Base-by-base conservation (phyloP, 1,140 invertebrate genomes). In the Agraylea sexmaculata region DNA sequence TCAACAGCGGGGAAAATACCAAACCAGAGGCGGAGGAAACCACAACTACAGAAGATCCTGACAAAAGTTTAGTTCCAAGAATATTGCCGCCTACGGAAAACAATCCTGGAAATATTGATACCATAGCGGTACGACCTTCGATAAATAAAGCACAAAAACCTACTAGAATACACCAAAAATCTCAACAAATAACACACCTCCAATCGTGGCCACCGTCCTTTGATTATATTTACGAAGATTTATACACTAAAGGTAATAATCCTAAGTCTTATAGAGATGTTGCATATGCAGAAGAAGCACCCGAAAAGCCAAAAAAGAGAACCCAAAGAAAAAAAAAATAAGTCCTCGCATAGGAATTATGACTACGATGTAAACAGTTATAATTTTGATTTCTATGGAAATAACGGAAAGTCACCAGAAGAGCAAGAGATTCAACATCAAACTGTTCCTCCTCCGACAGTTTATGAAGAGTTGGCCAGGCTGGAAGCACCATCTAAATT, bases 61-160 rank as follows among this genome's bases (percentile, higher is more conserved):
- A 54, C 13, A 50, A 55, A 29, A 49, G 52, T 3, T 47, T 68
- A 12, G 54, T 55, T 25, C 63, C 65, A 1, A 56, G 60, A 5
- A 58, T 68, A 6, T 43, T 66, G 7, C 64, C 64, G 0, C 64
- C 63, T 0, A 66, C 63, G 1, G 63, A 68, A 42, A 59, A 68
- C 21, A 62, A 68, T 38, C 64, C 64, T 0, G 58, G 57, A 11
- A 57, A 64, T 46, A 68, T 68, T 5, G 64, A 68, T 34, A 68
- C 65, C 2, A 55, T 68, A 1, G 65, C 65, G 6, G 65, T 68
- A 11, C 46, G 62, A 20, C 65, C 65, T 0, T 63, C 65, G 0
- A 66, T 68, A 35, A 63, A 64, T 37, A 59, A 54, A 50, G 62
- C 61, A 19, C 60, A 60, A 40, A 59, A 55, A 12, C 65, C 65